Conservation (phyloP, 2,888 invertebrate species). For the Alloplasta piceator region DNA sequence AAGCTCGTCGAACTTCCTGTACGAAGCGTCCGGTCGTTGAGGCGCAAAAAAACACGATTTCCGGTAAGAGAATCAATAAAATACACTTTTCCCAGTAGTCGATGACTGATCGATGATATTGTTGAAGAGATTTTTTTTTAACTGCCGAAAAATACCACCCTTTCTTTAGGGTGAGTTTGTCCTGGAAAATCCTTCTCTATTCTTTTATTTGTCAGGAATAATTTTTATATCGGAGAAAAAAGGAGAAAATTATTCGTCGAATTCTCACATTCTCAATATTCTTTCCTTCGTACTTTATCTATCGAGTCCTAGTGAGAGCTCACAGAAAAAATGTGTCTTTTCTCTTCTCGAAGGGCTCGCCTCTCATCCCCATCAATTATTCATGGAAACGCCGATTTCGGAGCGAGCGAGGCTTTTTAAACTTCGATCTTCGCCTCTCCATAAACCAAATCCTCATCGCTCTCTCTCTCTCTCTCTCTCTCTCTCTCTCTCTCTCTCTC, state of each 20-base stretch:
- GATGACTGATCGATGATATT: too few relatives aligned
- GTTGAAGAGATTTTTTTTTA: too few relatives aligned
- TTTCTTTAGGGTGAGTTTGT: too few relatives aligned
- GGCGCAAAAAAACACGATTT: not conserved
- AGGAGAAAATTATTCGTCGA: not conserved
- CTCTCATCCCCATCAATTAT: conserved; percentile 66
- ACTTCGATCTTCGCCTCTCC: conserved; percentile 49
- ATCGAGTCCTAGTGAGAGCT: conserved; percentile 13
- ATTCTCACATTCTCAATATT: conserved; percentile 18
- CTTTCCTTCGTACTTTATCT: conserved; percentile 1
- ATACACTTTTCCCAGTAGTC: not conserved
- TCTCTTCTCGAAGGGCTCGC: conserved; percentile 48
- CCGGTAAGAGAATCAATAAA: not conserved
- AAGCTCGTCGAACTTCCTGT: conserved; percentile 20
- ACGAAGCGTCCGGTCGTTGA: not conserved
- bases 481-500: not conserved
- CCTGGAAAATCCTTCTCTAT: not conserved
- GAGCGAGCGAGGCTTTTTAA: conserved; percentile 49
- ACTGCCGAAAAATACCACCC: too few relatives aligned
- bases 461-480: not conserved
- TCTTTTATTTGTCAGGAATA: not conserved
- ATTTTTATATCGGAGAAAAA: not conserved
- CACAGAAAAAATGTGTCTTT: conserved; percentile 40
- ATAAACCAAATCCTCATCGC: not conserved
- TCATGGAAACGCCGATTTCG: conserved; percentile 61